Conservation (phyloP, 2,113 vertebrate genomes). For the Zosterops pallidus region DNA sequence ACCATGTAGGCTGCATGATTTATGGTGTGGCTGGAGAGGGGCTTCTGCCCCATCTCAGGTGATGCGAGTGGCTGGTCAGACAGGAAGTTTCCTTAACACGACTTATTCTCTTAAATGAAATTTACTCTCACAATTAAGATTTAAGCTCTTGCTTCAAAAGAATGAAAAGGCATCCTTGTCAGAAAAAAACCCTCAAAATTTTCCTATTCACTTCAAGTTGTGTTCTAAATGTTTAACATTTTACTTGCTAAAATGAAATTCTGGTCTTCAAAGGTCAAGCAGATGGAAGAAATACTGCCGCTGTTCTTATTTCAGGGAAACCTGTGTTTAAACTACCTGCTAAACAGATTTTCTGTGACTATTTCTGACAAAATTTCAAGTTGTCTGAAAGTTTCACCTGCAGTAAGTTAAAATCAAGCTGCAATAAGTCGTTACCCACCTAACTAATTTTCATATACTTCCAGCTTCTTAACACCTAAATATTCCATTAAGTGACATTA, state of each 20-base stretch:
- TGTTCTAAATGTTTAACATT: neutral
- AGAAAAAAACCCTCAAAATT: neutral
- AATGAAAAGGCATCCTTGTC: neutral
- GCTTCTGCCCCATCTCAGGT: neutral
- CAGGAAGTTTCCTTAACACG: neutral
- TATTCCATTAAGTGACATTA: neutral
- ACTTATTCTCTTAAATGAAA: neutral
- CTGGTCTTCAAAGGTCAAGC: neutral
- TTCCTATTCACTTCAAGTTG: neutral
- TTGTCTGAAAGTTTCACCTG: neutral
- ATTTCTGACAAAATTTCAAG: neutral
- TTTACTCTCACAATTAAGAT: neutral
- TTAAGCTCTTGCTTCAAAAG: neutral
- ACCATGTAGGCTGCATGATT: neutral
- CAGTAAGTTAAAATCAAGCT: neutral
- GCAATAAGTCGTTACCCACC: fast-evolving
- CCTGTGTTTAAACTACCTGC: neutral
- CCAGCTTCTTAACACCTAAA: neutral
- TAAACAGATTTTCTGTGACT: neutral
- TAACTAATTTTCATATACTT: neutral
- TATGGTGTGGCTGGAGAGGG: neutral
- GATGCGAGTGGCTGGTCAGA: neutral
- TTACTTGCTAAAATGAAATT: neutral
- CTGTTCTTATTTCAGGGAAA: neutral
- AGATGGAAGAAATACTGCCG: neutral